A percentile compares a stretch with the other conserved stretches of the same genome.
These are phyloP conservation scores for Trididemnum miniatum DNA, from an alignment of 23 tunicate species.

Conservation along the genomic window DNA sequence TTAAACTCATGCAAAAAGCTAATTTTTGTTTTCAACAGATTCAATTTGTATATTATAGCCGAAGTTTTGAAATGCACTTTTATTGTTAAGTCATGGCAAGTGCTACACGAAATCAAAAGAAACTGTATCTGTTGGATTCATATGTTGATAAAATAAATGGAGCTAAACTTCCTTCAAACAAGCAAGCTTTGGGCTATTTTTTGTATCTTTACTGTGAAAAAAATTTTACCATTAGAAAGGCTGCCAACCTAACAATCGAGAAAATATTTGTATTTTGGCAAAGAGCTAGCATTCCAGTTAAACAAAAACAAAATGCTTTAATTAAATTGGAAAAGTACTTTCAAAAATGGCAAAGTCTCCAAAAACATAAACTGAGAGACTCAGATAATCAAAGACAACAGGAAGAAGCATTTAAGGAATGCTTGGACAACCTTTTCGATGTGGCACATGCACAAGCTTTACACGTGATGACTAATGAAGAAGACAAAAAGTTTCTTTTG, in stretches of 20 bases:
- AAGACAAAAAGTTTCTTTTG: constrained; percentile 10
- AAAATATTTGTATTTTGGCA: constrained; percentile 10
- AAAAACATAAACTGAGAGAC: not conserved
- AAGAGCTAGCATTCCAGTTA: not conserved
- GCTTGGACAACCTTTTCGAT: constrained; percentile 1
- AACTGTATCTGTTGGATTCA: not conserved
- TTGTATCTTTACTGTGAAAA: not conserved
- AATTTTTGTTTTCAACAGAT: too few species aligned
- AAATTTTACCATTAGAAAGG: not conserved
- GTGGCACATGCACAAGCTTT: constrained; percentile 18
- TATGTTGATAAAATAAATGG: not conserved
- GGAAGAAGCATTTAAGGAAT: not conserved
- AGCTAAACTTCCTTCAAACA: not conserved
- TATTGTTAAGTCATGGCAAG: too few species aligned
- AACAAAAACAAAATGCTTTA: constrained; percentile 4
- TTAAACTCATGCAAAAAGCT: too few species aligned
- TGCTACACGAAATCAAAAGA: too few species aligned
- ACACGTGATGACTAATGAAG: not conserved
- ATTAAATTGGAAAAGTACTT: not conserved
- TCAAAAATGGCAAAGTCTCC: not conserved
- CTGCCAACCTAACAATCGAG: not conserved
- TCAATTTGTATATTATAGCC: too few species aligned
- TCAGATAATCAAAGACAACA: constrained; percentile 5
- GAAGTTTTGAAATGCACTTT: too few species aligned
- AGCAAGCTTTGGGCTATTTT: not conserved